These are phyloP conservation scores for Spatula versicolor DNA, from an alignment of 2,797 vertebrate species.

Conservation along the genomic window DNA sequence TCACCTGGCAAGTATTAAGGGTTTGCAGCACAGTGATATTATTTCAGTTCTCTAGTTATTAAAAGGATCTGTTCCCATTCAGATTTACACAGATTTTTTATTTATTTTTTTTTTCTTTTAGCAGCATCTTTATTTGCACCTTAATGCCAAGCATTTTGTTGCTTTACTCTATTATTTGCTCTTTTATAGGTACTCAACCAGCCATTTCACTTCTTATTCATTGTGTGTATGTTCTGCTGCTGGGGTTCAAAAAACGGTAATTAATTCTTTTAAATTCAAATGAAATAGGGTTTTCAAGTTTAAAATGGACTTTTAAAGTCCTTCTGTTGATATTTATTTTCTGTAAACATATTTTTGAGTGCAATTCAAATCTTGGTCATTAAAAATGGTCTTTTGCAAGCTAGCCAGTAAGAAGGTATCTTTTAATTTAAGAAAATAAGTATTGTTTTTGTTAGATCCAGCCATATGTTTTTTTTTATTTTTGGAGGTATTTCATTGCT, in stretches of 20 bases:
- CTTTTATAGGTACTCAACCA: not conserved
- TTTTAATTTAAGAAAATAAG: not conserved
- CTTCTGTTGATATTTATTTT: not conserved
- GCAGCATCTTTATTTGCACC: not conserved
- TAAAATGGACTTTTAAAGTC: not conserved
- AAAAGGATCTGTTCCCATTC: not conserved
- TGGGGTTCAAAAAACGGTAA: not conserved
- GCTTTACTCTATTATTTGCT: not conserved
- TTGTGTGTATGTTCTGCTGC: not conserved
- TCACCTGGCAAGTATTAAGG: not conserved
- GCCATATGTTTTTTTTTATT: not conserved
- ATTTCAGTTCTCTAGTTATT: not conserved
- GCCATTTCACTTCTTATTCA: not conserved
- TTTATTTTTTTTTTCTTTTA: not conserved
- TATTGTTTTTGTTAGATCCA: not conserved
- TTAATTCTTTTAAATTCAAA: not conserved
- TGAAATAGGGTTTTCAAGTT: not conserved
- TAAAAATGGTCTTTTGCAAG: not conserved
- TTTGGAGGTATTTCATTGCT: not conserved
- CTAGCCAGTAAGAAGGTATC: not conserved
- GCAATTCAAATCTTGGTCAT: not conserved
- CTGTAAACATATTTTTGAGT: not conserved
- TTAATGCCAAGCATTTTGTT: not conserved
- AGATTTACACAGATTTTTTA: not conserved
- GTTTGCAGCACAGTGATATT: not conserved